Conservation (phyloP, 2,797 vertebrate genomes). For the Myotis pilosus region DNA sequence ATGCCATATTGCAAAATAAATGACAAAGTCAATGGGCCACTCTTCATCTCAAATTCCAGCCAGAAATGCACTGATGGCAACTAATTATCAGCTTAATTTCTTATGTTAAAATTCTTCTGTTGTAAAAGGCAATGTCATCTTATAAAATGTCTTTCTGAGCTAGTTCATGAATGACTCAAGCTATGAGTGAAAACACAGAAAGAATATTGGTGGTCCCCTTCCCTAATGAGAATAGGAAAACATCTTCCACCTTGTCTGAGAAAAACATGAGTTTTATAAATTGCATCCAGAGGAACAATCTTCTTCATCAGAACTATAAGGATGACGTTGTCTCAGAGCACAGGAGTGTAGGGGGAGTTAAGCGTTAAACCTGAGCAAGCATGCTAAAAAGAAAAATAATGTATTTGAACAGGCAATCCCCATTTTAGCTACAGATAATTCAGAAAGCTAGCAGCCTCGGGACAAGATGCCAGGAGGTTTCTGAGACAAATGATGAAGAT, state of each 20-base stretch:
- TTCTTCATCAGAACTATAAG: not conserved
- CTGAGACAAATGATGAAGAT: conserved; percentile 6
- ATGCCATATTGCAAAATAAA: not conserved
- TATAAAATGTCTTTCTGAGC: conserved; percentile 29
- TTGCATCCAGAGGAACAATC: not conserved
- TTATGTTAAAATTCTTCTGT: not conserved
- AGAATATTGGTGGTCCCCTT: not conserved
- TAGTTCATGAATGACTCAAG: not conserved
- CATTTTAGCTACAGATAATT: not conserved
- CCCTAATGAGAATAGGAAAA: not conserved
- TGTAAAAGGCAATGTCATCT: conserved; percentile 12
- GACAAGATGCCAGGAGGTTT: not conserved
- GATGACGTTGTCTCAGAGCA: not conserved
- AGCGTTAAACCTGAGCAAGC: not conserved
- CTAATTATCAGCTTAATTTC: not conserved
- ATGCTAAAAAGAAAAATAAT: not conserved
- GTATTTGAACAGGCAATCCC: not conserved
- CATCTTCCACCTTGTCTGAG: not conserved
- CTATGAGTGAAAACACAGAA: not conserved
- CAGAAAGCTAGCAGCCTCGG: not conserved
- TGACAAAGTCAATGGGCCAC: not conserved
- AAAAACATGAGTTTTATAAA: conserved; percentile 1
- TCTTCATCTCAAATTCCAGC: not conserved
- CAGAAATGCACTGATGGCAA: not conserved
- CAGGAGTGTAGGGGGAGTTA: not conserved